These are phyloP conservation scores for Trididemnum miniatum DNA, from an alignment of 23 tunicate species.

Conservation along the genomic window DNA sequence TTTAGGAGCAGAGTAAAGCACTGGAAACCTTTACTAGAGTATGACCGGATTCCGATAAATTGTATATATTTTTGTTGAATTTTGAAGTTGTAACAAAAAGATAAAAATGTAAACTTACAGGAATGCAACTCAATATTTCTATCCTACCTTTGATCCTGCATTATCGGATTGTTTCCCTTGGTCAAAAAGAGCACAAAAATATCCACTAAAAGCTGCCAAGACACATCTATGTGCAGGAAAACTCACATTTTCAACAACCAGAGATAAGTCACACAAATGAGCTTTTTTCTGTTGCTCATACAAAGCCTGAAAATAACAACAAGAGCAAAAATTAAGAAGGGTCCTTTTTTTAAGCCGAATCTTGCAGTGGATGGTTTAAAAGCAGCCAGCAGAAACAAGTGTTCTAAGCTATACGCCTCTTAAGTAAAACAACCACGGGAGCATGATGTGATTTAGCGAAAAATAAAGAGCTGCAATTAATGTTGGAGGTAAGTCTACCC, in stretches of 20 bases:
- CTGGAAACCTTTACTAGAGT: no score
- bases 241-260: constrained; percentile 69
- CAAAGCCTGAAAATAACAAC: constrained; percentile 53
- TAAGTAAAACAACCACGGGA: no score
- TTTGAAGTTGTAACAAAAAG: no score
- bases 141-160: constrained; percentile 73
- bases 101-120: no score
- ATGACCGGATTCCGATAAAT: no score
- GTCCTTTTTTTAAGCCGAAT: background rate
- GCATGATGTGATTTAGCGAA: no score
- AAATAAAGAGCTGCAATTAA: no score
- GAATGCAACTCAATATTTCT: background rate
- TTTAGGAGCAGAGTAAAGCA: no score
- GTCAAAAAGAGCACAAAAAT: constrained; percentile 76
- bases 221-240: constrained; percentile 85
- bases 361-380: background rate
- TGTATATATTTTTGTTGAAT: no score
- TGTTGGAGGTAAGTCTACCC: no score
- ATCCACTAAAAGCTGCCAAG: constrained; percentile 66
- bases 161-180: constrained; percentile 60
- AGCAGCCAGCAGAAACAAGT: no score
- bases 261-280: constrained; percentile 61
- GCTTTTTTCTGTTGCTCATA: constrained; percentile 61
- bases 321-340: background rate
- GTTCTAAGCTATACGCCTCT: no score